phyloP scores from a whole-genome alignment of 2,797 vertebrate genomes.

The Vireo griseus region DNA sequence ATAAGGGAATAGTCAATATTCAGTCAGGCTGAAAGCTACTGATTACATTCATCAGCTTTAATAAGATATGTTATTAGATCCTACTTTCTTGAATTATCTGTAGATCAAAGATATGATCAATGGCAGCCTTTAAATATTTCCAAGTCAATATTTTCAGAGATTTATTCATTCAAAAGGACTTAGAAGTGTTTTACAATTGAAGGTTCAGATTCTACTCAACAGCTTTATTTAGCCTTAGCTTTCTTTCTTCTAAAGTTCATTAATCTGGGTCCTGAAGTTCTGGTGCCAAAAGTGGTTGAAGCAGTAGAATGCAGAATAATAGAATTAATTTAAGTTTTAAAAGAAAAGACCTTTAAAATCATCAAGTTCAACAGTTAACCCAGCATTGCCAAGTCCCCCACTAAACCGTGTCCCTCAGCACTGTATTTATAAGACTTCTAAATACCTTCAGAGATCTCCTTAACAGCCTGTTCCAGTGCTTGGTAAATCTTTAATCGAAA shows the following conservation, averaged over 20 bases:
- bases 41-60: conserved; percentile 19
- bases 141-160: background rate
- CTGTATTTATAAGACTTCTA: background rate
- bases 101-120: conserved; percentile 22
- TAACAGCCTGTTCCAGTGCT: background rate
- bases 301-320: background rate
- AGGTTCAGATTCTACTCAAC: background rate
- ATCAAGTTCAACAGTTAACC: background rate
- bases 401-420: background rate
- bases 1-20: conserved; percentile 17
- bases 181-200: background rate
- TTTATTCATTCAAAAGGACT: background rate
- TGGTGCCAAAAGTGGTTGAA: background rate
- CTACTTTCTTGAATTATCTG: conserved; percentile 24
- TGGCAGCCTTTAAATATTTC: conserved; percentile 6
- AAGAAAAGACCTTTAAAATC: background rate
- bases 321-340: background rate
- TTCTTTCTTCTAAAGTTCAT: background rate
- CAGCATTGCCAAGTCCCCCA: background rate
- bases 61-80: conserved; percentile 2
- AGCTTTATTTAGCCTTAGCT: background rate
- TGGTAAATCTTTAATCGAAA: background rate
- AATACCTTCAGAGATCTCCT: background rate
- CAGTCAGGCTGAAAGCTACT: conserved; percentile 24
- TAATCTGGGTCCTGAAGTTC: background rate